Base-by-base conservation (phyloP, 2,797 vertebrate genomes). In the Megalops cyprinoides region DNA sequence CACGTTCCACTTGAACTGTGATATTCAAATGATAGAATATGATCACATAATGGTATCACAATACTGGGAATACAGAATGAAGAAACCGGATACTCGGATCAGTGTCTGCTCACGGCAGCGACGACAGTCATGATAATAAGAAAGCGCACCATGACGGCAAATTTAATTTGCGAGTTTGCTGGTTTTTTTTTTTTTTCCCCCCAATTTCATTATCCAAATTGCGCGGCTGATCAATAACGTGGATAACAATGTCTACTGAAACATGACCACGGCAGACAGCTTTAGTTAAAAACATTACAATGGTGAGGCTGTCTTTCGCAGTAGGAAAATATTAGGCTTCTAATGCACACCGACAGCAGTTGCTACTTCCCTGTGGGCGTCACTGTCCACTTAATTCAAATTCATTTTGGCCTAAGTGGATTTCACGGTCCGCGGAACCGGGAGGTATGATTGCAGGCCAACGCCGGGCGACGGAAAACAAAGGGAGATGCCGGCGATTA, bases 281-380 rank as follows among this genome's bases (percentile, higher is more conserved):
- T n/a, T n/a, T 53, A 15, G 2, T 34, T 10, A 31, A 65, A 65
- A 37, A 15, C 31, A 65, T 65, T 39, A 34, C 62, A 65, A n/a
- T n/a, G 15, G 62, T 62, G 4, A 28, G 62, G 12, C 56, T 62
- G 51, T 62, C 37, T 46, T 48, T 48, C n/a, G 58, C 55, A 20
- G 8, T 9, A 39, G 25, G 12, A 65, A 44, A 1, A 15, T 28
- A 60, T 46, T 48, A 23, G 42, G 3, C 34, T 46, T 28, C 23
- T 77, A 77, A 77, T n/a, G 48, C 39, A 28, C 12, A 42, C n/a
- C 28, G 76, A 60, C 76, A 77, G 56, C 42, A 15, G 8, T 37
- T 7, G 34, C 34, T 20, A 48, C 7, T 20, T 0, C 7, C 74
- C 48, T 37, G 18, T 76, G 51, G 53, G 14, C 58, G 53, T 77